Conservation (phyloP, 2,113 vertebrate species). For the Agapornis roseicollis region DNA sequence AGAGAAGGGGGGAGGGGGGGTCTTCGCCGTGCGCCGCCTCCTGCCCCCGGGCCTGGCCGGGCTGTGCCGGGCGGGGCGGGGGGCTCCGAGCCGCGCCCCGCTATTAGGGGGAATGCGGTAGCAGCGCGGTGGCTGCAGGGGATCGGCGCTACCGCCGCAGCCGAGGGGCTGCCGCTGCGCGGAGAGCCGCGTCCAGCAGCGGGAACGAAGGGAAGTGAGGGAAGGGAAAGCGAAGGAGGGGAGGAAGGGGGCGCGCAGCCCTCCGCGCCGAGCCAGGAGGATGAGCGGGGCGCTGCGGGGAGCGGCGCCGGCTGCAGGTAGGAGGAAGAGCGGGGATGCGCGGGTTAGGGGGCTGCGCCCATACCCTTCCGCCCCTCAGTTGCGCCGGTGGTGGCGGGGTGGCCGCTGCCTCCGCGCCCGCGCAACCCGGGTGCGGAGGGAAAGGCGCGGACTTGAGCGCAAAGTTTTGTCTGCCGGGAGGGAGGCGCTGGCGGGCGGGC, state of each 20-base stretch:
- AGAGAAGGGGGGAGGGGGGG: background rate
- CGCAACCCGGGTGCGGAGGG: background rate
- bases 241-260: constrained; percentile 41
- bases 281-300: constrained; percentile 63
- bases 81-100: constrained; percentile 7
- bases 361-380: background rate
- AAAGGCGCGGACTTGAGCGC: background rate
- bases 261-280: background rate
- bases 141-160: constrained; percentile 61
- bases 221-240: constrained; percentile 53
- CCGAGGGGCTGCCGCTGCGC: constrained; percentile 44
- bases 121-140: constrained; percentile 80
- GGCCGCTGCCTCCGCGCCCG: background rate
- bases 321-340: constrained; percentile 37
- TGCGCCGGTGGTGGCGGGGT: background rate
- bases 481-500: constrained; percentile 15
- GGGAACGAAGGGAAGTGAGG: constrained; percentile 11
- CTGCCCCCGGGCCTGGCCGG: background rate
- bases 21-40: background rate
- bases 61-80: background rate
- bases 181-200: constrained; percentile 51
- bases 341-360: background rate
- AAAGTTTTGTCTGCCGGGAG: constrained; percentile 35
- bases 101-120: constrained; percentile 88
- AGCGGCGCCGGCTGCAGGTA: constrained; percentile 74